Percentiles rank a stretch among this genome's conserved stretches.
Conservation (phyloP, 2,797 vertebrate species). For the Cynopterus sphinx region DNA sequence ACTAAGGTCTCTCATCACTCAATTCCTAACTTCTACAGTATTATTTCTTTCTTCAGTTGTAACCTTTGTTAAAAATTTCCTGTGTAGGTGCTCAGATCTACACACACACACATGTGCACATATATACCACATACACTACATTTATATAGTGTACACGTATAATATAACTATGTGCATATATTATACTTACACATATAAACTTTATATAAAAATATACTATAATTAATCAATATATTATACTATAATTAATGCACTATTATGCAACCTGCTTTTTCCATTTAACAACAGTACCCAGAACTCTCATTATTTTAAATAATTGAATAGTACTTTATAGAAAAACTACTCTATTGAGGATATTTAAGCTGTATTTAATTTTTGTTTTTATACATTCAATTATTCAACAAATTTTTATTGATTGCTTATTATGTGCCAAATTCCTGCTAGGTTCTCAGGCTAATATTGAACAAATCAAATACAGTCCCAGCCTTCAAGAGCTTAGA, state of each 20-base stretch:
- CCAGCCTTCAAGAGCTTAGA: not conserved
- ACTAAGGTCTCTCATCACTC: not conserved
- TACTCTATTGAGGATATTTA: not conserved
- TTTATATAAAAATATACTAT: not conserved
- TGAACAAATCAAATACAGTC: not conserved
- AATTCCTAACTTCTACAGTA: not conserved
- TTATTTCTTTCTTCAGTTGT: not conserved
- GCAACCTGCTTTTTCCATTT: not conserved
- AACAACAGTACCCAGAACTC: not conserved
- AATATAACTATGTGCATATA: not conserved
- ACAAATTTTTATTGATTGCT: not conserved
- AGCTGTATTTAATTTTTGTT: not conserved
- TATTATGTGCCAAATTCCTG: not conserved
- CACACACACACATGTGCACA: not conserved
- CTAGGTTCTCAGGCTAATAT: not conserved
- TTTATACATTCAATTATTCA: not conserved
- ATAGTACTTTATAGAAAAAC: not conserved
- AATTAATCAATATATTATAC: not conserved
- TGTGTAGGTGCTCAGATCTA: not conserved
- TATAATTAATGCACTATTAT: not conserved
- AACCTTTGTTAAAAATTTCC: not conserved
- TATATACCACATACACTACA: not conserved
- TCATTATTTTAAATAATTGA: constrained; percentile 20
- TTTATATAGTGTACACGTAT: not conserved
- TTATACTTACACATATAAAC: not conserved